These are phyloP conservation scores for Tarsius wallacei DNA, from an alignment of 2,797 vertebrate genomes.

Conservation along the genomic window DNA sequence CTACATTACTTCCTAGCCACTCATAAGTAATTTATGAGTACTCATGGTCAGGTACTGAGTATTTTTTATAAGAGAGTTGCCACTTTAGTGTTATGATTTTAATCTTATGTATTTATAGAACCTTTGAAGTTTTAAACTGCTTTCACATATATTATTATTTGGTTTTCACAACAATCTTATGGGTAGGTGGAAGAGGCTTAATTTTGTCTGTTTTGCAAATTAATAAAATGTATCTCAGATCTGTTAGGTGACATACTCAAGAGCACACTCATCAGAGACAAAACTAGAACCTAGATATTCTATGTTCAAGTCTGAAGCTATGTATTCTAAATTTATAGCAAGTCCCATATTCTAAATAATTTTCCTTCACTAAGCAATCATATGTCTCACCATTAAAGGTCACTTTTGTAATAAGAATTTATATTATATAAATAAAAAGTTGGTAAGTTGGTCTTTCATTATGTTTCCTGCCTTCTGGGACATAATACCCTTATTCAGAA, in stretches of 20 bases:
- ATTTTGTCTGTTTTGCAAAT: constrained; percentile 20
- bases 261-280: neutral
- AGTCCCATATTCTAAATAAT: neutral
- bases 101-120: neutral
- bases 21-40: neutral
- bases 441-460: neutral
- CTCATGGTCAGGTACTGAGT: neutral
- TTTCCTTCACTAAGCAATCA: neutral
- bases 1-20: neutral
- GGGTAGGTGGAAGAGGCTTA: neutral
- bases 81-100: neutral
- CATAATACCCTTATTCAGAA: neutral
- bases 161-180: neutral
- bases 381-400: constrained; percentile 41
- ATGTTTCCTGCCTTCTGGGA: constrained; percentile 1
- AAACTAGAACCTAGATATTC: neutral
- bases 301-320: neutral
- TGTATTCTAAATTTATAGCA: neutral
- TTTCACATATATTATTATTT: neutral
- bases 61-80: neutral
- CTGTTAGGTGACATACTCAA: neutral
- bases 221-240: neutral
- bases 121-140: neutral
- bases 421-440: neutral
- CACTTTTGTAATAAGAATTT: constrained; percentile 36